Base-by-base conservation (phyloP, 2,888 invertebrate genomes). In the Lamproptera curius region DNA sequence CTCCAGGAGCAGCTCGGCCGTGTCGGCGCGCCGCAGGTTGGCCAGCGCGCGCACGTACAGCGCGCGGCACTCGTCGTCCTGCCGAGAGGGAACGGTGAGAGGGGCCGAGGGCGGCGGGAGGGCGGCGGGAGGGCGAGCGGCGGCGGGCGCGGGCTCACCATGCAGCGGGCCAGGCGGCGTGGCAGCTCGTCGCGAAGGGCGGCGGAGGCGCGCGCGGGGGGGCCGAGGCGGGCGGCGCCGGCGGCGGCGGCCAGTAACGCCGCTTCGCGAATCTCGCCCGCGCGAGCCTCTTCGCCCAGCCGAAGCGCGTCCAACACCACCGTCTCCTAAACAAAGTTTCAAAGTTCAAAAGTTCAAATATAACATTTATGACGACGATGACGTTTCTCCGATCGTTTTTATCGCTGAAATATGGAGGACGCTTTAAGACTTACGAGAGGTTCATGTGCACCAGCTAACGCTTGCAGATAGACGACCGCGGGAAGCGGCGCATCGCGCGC, bases 21-120 rank as follows among this genome's bases (percentile, higher is more conserved):
- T 40, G 58, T 65, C 73, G n/a, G 57, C 63, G 63, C 63, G 65
- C 31, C 66, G 68, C 67, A 73, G 59, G 67, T 70, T 69, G 56
- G 65, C 79, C 38, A 80, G 67, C 58, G 81, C 78, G 23, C 42
- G 61, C 55, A 74, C 54, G 8, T 57, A 58, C 52, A 50, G 46
- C 39, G 54, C 62, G 41, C 68, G 64, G 46, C 79, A 73, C 10
- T 43, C 48, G 33, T 62, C 69, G 31, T 66, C 69, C 61, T 63
- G 54, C n/a, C n/a, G n/a, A n/a, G n/a, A n/a, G n/a, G n/a, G n/a
- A n/a, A n/a, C n/a, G n/a, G n/a, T n/a, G n/a, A n/a, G n/a, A n/a
- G n/a, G n/a, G n/a, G n/a, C n/a, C n/a, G n/a, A n/a, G n/a, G n/a
- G n/a, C n/a, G n/a, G n/a, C n/a, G n/a, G n/a, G n/a, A n/a, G n/a